Conservation (phyloP, 2,113 vertebrate species). For the Tylochromis polylepis region DNA sequence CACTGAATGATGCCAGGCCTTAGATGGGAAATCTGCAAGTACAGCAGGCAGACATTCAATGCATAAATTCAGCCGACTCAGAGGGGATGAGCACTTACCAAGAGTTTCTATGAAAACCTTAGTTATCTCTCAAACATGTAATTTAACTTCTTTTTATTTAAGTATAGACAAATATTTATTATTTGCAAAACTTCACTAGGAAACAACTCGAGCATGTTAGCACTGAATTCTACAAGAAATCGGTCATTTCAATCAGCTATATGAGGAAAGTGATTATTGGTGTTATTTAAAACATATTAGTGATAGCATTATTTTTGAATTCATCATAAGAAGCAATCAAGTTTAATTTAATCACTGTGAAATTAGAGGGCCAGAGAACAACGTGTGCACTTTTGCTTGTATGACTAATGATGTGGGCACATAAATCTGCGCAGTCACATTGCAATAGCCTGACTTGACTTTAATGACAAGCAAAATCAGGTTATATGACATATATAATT, state of each 20-base stretch:
- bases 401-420: not conserved
- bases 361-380: not conserved
- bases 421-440: not conserved
- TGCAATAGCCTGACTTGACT: not conserved
- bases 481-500: not conserved
- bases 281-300: not conserved
- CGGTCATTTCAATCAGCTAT: not conserved
- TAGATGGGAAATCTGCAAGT: slow-evolving; percentile 51
- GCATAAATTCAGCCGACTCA: slow-evolving; percentile 29
- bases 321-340: not conserved
- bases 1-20: slow-evolving; percentile 36
- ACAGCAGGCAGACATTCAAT: slow-evolving; percentile 41
- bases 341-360: not conserved
- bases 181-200: not conserved
- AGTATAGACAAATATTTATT: not conserved
- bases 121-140: not conserved
- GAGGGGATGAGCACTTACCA: not conserved
- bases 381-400: not conserved
- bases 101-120: not conserved
- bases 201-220: not conserved
- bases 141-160: not conserved
- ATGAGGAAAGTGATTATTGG: not conserved
- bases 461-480: not conserved
- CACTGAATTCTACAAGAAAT: not conserved
- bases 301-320: slow-evolving; percentile 10